Evolutionary conservation across 2,113 vertebrate genomes (phyloP).

Genomic region (Smithornis capensis): DNA sequence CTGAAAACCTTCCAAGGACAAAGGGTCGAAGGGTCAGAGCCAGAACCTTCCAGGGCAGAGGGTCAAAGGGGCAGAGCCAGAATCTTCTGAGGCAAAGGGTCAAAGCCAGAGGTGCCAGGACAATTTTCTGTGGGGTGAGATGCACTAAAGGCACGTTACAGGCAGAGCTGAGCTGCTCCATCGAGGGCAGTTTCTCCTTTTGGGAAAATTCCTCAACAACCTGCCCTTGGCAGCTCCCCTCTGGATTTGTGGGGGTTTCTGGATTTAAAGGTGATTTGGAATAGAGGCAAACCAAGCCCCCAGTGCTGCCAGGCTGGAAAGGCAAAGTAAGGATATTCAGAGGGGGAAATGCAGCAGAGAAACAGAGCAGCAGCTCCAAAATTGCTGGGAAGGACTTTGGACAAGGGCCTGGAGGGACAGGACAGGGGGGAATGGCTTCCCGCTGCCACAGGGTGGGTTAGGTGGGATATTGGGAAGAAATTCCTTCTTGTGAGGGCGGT

Average conservation of each 20-base stretch:
- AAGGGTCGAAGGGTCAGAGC: not conserved
- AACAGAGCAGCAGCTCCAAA: not conserved
- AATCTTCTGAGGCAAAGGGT: not conserved
- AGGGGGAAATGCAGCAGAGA: not conserved
- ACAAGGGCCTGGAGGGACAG: not conserved
- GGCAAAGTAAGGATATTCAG: not conserved
- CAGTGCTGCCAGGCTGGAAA: not conserved
- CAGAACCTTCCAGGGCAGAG: not conserved
- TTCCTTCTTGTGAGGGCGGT: not conserved
- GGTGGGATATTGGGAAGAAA: not conserved
- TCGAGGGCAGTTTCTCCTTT: rapidly evolving
- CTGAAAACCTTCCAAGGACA: not conserved
- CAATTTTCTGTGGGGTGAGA: rapidly evolving
- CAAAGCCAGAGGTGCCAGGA: not conserved
- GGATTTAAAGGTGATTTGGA: not conserved
- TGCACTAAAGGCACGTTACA: not conserved
- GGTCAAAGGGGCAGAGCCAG: not conserved
- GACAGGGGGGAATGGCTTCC: not conserved
- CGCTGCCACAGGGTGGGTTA: not conserved
- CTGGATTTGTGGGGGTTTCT: not conserved
- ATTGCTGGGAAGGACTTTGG: not conserved
- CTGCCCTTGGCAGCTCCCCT: not conserved
- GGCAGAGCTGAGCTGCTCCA: not conserved
- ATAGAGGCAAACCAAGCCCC: rapidly evolving
- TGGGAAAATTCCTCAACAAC: rapidly evolving